These are phyloP conservation scores for Gambusia holbrooki DNA, from an alignment of 2,113 vertebrate species.

Conservation along the genomic window DNA sequence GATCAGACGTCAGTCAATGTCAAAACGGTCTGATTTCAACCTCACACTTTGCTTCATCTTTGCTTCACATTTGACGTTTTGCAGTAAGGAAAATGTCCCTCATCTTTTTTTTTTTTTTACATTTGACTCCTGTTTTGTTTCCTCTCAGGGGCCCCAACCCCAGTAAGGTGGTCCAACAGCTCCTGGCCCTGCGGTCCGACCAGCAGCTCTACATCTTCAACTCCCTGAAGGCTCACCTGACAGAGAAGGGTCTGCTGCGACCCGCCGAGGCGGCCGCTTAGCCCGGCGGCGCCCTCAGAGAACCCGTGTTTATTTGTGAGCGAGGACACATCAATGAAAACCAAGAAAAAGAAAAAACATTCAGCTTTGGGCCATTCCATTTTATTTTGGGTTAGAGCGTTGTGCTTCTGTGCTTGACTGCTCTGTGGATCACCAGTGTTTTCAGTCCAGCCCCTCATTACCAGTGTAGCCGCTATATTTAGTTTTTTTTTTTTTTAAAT, in stretches of 20 bases:
- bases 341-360: constrained; percentile 4
- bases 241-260: constrained; percentile 86
- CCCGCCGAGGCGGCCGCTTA: constrained; percentile 72
- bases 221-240: constrained; percentile 90
- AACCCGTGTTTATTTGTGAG: constrained; percentile 5
- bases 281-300: constrained; percentile 13
- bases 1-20: no score
- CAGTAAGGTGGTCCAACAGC: constrained; percentile 94
- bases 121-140: background rate
- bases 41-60: no score
- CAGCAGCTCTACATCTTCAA: constrained; percentile 98
- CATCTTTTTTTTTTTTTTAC: background rate
- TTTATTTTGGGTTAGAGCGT: constrained; percentile 51
- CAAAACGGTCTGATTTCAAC: no score
- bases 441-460: constrained; percentile 60
- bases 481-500: constrained; percentile 21
- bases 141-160: constrained; percentile 92
- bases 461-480: constrained; percentile 28
- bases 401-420: constrained; percentile 30
- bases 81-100: background rate
- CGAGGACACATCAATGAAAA: constrained; percentile 17
- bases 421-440: constrained; percentile 55
- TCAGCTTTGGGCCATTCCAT: constrained; percentile 74
- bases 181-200: constrained; percentile 90
- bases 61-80: no score